Percentiles rank a stretch among this genome's conserved stretches.
phyloP scores from a whole-genome alignment of 2,888 invertebrate genomes.

The Anorthoa munda region DNA sequence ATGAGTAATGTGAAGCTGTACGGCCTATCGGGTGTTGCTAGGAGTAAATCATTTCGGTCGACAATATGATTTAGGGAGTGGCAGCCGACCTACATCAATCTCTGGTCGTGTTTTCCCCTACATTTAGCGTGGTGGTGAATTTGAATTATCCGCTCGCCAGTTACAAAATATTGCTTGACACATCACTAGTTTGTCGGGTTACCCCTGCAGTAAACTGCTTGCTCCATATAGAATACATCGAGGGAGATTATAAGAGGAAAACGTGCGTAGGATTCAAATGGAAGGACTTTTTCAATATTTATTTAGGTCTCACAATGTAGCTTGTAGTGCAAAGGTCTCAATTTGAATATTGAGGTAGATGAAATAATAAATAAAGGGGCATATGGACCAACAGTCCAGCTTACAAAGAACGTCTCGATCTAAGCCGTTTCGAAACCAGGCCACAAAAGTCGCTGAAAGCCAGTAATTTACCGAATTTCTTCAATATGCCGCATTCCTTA shows the following conservation, averaged over 20 bases:
- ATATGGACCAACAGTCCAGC: neutral
- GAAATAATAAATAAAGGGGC: neutral
- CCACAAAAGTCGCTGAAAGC: neutral
- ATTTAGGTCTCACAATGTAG: conserved; percentile 1
- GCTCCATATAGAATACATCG: neutral
- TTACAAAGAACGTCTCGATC: neutral
- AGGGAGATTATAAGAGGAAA: neutral
- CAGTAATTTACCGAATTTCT: conserved; percentile 9
- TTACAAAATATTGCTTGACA: conserved; percentile 38
- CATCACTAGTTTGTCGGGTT: conserved; percentile 6
- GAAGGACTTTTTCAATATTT: conserved; percentile 18
- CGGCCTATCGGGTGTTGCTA: conserved; percentile 45
- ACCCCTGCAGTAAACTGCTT: conserved; percentile 1
- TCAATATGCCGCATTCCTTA: neutral
- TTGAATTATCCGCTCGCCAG: conserved; percentile 38
- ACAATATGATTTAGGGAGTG: conserved; percentile 65
- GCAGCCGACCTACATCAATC: conserved; percentile 58
- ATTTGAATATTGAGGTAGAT: conserved; percentile 1
- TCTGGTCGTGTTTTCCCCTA: conserved; percentile 51
- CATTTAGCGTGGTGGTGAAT: conserved; percentile 49
- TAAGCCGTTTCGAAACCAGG: neutral
- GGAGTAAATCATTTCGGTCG: conserved; percentile 63
- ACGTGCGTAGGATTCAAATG: neutral
- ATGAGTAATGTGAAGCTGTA: conserved; percentile 29
- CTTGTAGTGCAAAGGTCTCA: neutral